A percentile compares a stretch with the other conserved stretches of the same genome.
Evolutionary conservation across 2,113 vertebrate species (phyloP).

Genomic region (Notarius lentiginosus): DNA sequence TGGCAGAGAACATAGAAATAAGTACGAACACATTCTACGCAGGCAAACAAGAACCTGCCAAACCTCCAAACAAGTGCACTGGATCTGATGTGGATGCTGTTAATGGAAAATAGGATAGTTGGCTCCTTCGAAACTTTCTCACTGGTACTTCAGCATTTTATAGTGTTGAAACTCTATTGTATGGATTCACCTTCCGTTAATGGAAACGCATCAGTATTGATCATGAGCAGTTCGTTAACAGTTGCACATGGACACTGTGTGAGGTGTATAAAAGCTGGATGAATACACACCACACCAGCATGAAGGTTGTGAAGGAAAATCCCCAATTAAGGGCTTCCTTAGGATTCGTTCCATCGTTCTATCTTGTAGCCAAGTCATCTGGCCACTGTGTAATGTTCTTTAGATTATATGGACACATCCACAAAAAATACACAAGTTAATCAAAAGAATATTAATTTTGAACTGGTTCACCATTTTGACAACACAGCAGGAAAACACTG

Average conservation of each 20-base stretch:
- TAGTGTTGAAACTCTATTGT: too few species aligned
- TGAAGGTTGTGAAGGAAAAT: background rate
- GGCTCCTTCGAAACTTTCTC: too few species aligned
- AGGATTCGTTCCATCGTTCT: background rate
- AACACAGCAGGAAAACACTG: too few species aligned
- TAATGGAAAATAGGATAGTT: background rate
- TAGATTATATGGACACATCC: too few species aligned
- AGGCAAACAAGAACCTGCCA: conserved; percentile 2
- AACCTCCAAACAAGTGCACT: background rate
- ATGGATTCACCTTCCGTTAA: background rate
- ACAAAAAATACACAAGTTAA: too few species aligned
- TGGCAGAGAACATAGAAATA: conserved; percentile 32
- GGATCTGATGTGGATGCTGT: background rate
- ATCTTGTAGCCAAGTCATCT: background rate
- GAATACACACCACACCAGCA: background rate
- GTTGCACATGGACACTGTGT: background rate
- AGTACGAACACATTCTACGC: conserved; percentile 19
- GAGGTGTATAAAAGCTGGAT: background rate
- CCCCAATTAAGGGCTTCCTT: background rate
- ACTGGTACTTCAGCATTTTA: too few species aligned
- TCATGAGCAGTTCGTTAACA: too few species aligned
- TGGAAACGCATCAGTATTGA: background rate
- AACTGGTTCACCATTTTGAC: too few species aligned
- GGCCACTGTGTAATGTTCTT: background rate
- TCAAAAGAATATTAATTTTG: too few species aligned